Conservation (phyloP, 2,113 vertebrate genomes). For the Acanthisitta chloris region DNA sequence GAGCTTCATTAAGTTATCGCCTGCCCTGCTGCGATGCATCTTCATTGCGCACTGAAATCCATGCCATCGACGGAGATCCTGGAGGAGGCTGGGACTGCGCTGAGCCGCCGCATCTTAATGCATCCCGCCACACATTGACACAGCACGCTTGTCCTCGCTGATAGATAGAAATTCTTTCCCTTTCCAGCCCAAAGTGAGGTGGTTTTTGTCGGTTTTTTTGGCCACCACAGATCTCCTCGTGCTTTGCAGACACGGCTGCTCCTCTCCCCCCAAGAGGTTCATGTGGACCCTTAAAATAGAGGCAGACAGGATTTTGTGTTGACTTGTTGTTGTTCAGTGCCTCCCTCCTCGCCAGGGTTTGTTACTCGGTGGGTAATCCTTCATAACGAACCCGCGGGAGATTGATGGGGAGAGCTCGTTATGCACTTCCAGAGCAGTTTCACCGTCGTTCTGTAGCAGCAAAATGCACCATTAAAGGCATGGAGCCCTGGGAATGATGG, state of each 20-base stretch:
- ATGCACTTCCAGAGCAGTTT: conserved; percentile 28
- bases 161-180: neutral
- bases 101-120: neutral
- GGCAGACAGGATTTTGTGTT: neutral
- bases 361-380: conserved; percentile 23
- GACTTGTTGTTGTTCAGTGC: neutral
- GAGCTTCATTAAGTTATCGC: conserved; percentile 34
- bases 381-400: conserved; percentile 43
- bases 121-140: neutral
- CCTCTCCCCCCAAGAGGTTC: neutral
- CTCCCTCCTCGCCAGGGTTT: neutral
- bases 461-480: conserved; percentile 49
- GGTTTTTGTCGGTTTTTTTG: neutral
- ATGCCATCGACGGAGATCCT: neutral
- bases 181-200: neutral
- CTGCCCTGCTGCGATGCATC: conserved; percentile 24
- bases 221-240: rapidly evolving
- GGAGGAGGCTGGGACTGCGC: neutral
- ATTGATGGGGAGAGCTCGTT: conserved; percentile 41
- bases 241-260: neutral
- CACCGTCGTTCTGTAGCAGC: neutral
- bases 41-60: neutral
- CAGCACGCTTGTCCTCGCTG: neutral
- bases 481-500: conserved; percentile 51
- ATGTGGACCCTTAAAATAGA: neutral